phyloP scores from a whole-genome alignment of 1,140 invertebrate genomes.

The Drosophila pallidifrons region DNA sequence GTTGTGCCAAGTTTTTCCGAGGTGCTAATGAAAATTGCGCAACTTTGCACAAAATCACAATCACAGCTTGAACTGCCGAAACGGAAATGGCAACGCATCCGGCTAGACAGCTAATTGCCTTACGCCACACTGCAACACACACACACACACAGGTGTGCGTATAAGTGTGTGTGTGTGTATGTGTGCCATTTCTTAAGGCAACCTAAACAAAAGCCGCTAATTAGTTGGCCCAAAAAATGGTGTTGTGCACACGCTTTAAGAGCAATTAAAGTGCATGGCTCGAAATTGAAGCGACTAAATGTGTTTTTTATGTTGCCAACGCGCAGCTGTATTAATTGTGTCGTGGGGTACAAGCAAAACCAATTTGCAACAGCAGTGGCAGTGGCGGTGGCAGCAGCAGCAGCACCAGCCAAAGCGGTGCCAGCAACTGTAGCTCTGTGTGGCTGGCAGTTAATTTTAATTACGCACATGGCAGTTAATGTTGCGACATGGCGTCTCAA shows the following conservation, averaged over 20 bases:
- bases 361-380: constrained; percentile 63
- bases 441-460: constrained; percentile 75
- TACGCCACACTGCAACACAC: background rate
- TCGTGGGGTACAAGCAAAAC: constrained; percentile 69
- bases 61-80: constrained; percentile 26
- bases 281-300: constrained; percentile 52
- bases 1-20: constrained; percentile 39
- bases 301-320: constrained; percentile 63
- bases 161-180: constrained; percentile 1
- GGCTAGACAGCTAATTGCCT: constrained; percentile 55
- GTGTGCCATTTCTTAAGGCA: constrained; percentile 4
- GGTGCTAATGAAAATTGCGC: constrained; percentile 80
- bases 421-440: constrained; percentile 14
- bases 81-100: constrained; percentile 22
- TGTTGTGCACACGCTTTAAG: constrained; percentile 21
- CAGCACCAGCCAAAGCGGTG: constrained; percentile 50
- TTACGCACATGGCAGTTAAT: constrained; percentile 71
- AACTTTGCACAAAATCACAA: constrained; percentile 45
- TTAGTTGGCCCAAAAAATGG: constrained; percentile 47
- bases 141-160: background rate
- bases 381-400: constrained; percentile 19
- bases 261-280: constrained; percentile 32
- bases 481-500: constrained; percentile 72
- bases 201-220: constrained; percentile 52
- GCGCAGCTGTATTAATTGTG: constrained; percentile 47